Evolutionary conservation across 2,113 vertebrate genomes (phyloP), one percentile per base, ranked within the genome.

Genomic region (Pseudonaja textilis): DNA sequence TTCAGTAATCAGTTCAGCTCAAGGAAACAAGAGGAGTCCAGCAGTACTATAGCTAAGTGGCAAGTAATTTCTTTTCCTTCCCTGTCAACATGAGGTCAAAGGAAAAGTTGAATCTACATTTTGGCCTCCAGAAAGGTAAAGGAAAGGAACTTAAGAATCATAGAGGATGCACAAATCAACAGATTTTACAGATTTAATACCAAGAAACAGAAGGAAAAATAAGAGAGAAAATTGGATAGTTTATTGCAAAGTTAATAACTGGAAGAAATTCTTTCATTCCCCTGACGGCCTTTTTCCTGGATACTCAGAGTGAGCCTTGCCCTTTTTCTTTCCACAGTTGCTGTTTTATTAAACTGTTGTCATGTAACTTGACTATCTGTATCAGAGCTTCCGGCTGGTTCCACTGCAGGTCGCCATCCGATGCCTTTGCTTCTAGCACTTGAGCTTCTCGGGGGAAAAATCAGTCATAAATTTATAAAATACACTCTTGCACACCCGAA

Each of bases 391-490:
- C 93, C 91, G 89, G 91, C 57, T 93, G 86, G 12, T 89, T 52
- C 55, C 91, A 93, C 87, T 95, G 91, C 39, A 93, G 90, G 91
- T 54, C n/a, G 14, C 90, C 81, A 69, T 91, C 12, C 57, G 93
- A 39, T 69, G 50, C 81, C 91, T 93, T 69, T 1, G 2, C 81
- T 94, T 89, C 57, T 34, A 93, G 57, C 55, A 39, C 95, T 95
- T 93, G 74, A 95, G 85, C 22, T 95, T 95, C 94, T 96, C 93
- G 93, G 90, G 18, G 94, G 90, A 90, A 87, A 96, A 96, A 95
- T 94, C 34, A 92, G 69, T 90, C 94, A 91, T 45, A 93, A 93
- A 95, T 96, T 96, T 92, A 95, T 94, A 95, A 96, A 96, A 81
- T 89, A 94, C 52, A 92, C 92, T 93, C 85, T 94, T 92, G 88